Percentiles rank a stretch among this genome's conserved stretches.
phyloP scores from a whole-genome alignment of 30 jellyfish, hydroid and myxozoan genomes.

The Calvadosia cruxmelitensis region DNA sequence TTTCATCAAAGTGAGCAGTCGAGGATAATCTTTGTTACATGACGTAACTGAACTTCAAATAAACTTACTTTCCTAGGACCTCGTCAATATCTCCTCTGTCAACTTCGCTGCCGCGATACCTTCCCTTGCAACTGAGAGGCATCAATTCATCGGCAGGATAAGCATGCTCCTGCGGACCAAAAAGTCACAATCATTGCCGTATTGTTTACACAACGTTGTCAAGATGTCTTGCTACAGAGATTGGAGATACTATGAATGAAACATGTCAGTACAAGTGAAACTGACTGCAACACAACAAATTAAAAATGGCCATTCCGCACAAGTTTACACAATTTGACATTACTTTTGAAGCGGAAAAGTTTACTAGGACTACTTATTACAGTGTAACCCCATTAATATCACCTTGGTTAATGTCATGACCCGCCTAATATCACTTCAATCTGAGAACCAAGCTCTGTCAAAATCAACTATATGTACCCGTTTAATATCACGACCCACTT shows the following conservation, averaged over 20 bases:
- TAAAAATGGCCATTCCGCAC: too few relatives aligned
- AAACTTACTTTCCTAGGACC: conserved; percentile 84
- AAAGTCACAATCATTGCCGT: not conserved
- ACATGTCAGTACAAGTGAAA: too few relatives aligned
- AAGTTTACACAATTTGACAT: too few relatives aligned
- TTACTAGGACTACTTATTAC: too few relatives aligned
- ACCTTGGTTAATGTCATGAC: too few relatives aligned
- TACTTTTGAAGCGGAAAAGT: too few relatives aligned
- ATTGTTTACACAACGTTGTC: not conserved
- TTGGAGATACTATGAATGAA: not conserved
- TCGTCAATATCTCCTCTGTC: conserved; percentile 95
- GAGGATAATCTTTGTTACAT: not conserved
- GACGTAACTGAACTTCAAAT: not conserved
- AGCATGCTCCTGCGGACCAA: conserved; percentile 51
- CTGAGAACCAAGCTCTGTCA: too few relatives aligned
- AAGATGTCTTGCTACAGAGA: not conserved
- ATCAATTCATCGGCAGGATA: conserved; percentile 94
- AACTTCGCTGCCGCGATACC: conserved; percentile 84
- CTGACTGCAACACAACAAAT: too few relatives aligned
- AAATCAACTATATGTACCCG: too few relatives aligned
- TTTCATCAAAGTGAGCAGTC: not conserved
- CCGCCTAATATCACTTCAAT: too few relatives aligned
- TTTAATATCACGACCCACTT: too few relatives aligned
- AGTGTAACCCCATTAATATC: too few relatives aligned
- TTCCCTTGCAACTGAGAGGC: conserved; percentile 94